These are phyloP conservation scores for Scaptomyza cyrtandrae DNA, from an alignment of 2,888 invertebrate species.

Conservation along the genomic window DNA sequence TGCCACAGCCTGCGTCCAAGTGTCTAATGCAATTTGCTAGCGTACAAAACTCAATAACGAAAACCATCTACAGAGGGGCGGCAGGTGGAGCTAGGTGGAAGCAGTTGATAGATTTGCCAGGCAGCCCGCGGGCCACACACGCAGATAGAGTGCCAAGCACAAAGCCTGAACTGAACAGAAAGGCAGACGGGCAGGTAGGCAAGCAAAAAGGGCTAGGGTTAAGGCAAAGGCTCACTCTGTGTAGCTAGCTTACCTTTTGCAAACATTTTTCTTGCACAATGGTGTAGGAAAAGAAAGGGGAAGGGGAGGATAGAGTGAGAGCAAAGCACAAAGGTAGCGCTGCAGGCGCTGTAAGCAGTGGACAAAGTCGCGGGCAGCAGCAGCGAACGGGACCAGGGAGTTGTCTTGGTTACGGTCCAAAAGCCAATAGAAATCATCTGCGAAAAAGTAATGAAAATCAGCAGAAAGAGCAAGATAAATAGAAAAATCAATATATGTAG, in stretches of 20 bases:
- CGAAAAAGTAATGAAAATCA: conserved; percentile 70
- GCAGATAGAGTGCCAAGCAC: conserved; percentile 34
- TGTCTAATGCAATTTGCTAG: conserved; percentile 77
- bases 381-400: conserved; percentile 3
- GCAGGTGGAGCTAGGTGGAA: conserved; percentile 17
- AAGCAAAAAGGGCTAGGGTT: conserved; percentile 8
- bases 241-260: conserved; percentile 65
- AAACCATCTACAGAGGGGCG: conserved; percentile 18
- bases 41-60: conserved; percentile 74
- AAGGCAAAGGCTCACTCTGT: conserved; percentile 4
- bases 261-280: conserved; percentile 71
- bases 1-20: conserved; percentile 49
- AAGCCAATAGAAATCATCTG: conserved; percentile 68
- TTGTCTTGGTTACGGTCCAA: conserved; percentile 30
- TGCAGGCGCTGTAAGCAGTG: conserved; percentile 43
- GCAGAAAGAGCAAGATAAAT: conserved; percentile 71
- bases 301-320: neutral
- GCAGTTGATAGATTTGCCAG: conserved; percentile 70
- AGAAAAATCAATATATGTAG: conserved; percentile 78
- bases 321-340: conserved; percentile 50
- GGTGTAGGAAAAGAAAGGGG: conserved; percentile 10
- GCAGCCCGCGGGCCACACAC: conserved; percentile 74
- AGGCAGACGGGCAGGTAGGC: neutral
- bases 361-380: conserved; percentile 30
- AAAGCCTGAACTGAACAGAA: conserved; percentile 2